Conservation (phyloP, 2,797 vertebrate species). For the Dromococcyx pavoninus region DNA sequence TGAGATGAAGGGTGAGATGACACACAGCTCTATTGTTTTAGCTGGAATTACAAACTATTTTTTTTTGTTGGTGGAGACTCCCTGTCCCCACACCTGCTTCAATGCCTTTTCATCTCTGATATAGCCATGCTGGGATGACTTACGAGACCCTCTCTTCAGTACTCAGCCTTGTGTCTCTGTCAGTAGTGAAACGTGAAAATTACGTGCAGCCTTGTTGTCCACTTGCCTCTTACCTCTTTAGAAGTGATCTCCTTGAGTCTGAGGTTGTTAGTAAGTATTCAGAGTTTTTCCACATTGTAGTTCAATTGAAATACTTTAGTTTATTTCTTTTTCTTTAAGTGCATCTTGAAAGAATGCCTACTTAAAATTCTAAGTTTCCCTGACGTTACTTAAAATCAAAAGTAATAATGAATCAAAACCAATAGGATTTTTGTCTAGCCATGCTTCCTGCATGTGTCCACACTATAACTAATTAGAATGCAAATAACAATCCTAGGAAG, state of each 20-base stretch:
- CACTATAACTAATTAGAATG: not conserved
- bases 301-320: not conserved
- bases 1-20: fast-evolving
- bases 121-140: not conserved
- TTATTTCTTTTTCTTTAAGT: not conserved
- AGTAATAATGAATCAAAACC: not conserved
- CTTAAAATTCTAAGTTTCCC: not conserved
- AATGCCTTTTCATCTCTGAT: not conserved
- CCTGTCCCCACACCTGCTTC: not conserved
- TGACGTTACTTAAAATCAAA: not conserved
- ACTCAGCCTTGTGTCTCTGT: not conserved
- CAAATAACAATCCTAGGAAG: not conserved
- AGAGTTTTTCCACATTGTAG: not conserved
- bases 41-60: not conserved
- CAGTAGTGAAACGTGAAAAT: not conserved
- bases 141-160: not conserved
- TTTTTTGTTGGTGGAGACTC: not conserved
- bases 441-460: not conserved
- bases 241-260: not conserved
- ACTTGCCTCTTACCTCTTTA: not conserved
- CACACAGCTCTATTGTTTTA: not conserved
- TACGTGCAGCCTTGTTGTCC: not conserved
- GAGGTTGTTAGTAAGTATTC: not conserved
- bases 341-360: not conserved
- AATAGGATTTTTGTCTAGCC: not conserved